These are phyloP conservation scores for Bos taurus DNA, from an alignment of 2,113 vertebrate genomes.

Conservation along the genomic window DNA sequence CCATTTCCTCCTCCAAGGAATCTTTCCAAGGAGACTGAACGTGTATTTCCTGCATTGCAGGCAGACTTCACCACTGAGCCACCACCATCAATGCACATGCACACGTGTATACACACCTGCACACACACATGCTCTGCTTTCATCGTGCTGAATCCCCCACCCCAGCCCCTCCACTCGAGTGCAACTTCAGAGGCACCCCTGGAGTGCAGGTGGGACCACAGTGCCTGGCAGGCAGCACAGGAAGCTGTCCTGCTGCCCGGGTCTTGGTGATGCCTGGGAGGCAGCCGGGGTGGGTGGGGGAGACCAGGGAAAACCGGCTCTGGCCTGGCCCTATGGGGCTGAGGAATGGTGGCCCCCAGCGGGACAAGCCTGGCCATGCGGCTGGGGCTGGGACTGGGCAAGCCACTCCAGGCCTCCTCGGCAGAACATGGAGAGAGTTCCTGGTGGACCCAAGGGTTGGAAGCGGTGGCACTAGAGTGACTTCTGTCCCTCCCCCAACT, in stretches of 20 bases:
- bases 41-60: background rate
- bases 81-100: fast-evolving
- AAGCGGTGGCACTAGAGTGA: fast-evolving
- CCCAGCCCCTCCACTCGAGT: background rate
- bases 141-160: fast-evolving
- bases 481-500: background rate
- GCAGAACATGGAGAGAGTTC: background rate
- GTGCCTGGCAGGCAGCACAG: background rate
- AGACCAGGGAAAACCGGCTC: background rate
- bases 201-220: fast-evolving
- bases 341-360: background rate
- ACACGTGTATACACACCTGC: background rate
- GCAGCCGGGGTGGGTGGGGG: fast-evolving
- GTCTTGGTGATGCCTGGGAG: background rate
- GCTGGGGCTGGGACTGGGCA: background rate
- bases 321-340: background rate
- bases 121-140: background rate
- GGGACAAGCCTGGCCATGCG: background rate
- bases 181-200: background rate
- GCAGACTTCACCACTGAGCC: background rate
- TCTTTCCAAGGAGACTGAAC: background rate
- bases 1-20: background rate
- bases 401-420: background rate
- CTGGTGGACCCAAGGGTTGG: fast-evolving
- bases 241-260: background rate